Conservation (phyloP, 1,140 invertebrate genomes). For the Araneus ventricosus region DNA sequence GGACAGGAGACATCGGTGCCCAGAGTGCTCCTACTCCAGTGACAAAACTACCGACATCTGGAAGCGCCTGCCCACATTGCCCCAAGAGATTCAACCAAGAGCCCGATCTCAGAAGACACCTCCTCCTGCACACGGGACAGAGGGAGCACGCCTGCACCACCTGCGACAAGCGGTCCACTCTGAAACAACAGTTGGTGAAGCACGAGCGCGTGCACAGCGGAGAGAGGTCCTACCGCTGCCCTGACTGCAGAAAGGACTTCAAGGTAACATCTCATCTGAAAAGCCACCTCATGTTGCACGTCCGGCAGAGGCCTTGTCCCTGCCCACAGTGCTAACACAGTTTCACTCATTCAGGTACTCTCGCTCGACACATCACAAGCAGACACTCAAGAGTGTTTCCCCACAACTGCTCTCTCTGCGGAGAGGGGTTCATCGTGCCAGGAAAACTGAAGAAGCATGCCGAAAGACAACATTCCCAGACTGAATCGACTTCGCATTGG, state of each 20-base stretch:
- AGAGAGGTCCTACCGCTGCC: conserved; percentile 45
- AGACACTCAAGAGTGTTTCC: conserved; percentile 92
- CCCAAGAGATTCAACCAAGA: conserved; percentile 81
- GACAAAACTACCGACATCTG: neutral
- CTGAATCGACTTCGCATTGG: too few relatives aligned
- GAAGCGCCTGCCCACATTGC: conserved; percentile 82
- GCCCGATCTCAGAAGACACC: conserved; percentile 9
- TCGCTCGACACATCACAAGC: conserved; percentile 90
- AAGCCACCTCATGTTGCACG: conserved; percentile 89
- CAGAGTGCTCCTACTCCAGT: neutral
- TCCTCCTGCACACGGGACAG: conserved; percentile 79
- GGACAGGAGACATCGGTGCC: neutral
- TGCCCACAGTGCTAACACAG: conserved; percentile 93
- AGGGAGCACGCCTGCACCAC: conserved; percentile 79
- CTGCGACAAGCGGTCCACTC: conserved; percentile 73
- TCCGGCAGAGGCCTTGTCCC: conserved; percentile 94
- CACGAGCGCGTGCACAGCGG: conserved; percentile 42
- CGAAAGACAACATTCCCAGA: neutral
- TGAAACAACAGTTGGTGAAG: conserved; percentile 25
- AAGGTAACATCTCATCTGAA: neutral
- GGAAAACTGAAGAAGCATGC: neutral
- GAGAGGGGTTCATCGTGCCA: neutral
- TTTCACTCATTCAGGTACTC: conserved; percentile 93
- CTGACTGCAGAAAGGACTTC: conserved; percentile 19
- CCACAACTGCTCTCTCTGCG: neutral